Conservation (phyloP, 2,113 vertebrate genomes). For the Nannospalax galili region DNA sequence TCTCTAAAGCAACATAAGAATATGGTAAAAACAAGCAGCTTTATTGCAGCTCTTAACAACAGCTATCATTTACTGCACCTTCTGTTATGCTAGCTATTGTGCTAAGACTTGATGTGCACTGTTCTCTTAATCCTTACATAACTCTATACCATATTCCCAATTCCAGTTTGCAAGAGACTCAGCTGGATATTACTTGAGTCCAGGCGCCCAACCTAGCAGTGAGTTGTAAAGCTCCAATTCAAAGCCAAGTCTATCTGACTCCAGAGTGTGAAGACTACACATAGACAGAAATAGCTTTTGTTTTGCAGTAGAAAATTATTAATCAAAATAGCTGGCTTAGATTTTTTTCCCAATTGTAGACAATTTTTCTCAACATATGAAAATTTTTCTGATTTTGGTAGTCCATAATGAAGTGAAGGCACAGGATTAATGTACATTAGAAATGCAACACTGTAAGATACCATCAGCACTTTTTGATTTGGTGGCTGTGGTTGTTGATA, state of each 20-base stretch:
- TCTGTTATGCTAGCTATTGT: neutral
- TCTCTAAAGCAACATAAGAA: neutral
- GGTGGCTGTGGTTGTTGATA: neutral
- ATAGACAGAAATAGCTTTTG: neutral
- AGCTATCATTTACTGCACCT: neutral
- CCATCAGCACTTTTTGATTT: neutral
- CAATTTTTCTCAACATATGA: neutral
- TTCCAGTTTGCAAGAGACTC: neutral
- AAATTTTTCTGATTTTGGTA: conserved; percentile 42
- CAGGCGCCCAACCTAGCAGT: neutral
- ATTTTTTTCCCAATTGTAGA: neutral
- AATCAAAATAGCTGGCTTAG: conserved; percentile 27
- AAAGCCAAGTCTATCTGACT: neutral
- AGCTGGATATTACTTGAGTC: neutral
- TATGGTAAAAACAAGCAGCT: neutral
- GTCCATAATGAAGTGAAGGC: conserved; percentile 27
- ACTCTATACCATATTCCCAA: neutral
- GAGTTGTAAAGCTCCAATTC: conserved; percentile 11
- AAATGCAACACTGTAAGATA: neutral
- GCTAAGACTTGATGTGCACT: neutral
- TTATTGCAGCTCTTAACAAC: neutral
- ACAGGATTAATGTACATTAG: conserved; percentile 32
- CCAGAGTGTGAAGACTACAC: neutral
- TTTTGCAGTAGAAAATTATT: conserved; percentile 33
- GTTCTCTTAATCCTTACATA: neutral